Base-by-base conservation (phyloP, 2,797 vertebrate species). In the Zalophus californianus region DNA sequence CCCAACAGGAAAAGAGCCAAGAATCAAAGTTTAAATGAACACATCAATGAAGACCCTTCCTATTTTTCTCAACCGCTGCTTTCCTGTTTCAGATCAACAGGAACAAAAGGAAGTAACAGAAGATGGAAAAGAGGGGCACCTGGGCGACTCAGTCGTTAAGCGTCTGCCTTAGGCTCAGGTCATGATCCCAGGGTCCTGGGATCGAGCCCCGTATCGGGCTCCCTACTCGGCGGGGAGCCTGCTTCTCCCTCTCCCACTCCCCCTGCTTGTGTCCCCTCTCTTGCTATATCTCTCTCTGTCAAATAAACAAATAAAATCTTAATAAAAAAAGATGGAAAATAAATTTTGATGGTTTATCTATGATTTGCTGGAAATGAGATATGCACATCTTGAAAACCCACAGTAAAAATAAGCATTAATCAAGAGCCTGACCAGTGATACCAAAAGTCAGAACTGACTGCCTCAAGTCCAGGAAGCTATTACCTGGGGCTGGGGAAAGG, bases 361-460 rank as follows among this genome's bases (percentile, higher is more conserved):
- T 21, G 58, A 96, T 60, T 92, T 90, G 35, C 83, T 89, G 23
- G 87, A 85, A 95, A 95, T 73, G 80, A 90, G 66, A 90, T 95
- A 95, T 4, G 11, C 35, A 38, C 29, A 93, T 92, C 54, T 90
- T 50, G 75, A 92, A 96, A 96, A 97, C 54, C 91, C 80, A 88
- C 18, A 68, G 86, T 44, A 32, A 80, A 86, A 92, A 73, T 62
- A 50, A 97, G 21, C 66, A 64, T 58, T 77, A 64, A 94, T 85
- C 86, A 95, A 90, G 85, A 96, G 89, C 5, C 50, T 80, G 83
- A 73, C 25, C 10, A 10, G 20, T 16, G 38, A 32, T 52, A 89
- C 13, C 32, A 25, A 52, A 90, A 94, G 85, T 94, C 77, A 66
- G 48, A 68, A 48, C 70, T 75, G 90, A 62, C n/a, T 6, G 52